phyloP scores from a whole-genome alignment of 2,888 invertebrate species.

The Dryococelus australis region DNA sequence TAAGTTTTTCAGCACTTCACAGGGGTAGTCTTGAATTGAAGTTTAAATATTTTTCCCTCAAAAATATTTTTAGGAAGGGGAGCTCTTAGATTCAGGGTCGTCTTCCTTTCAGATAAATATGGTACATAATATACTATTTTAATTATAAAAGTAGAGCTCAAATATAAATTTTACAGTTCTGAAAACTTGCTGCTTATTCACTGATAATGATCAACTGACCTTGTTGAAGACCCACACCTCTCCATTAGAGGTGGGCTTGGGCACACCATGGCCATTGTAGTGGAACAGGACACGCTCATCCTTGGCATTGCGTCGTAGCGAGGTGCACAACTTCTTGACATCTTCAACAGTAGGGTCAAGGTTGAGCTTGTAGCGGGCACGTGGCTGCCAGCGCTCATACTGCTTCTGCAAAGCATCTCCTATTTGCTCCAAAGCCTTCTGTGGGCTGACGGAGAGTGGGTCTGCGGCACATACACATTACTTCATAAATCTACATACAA shows the following conservation, averaged over 20 bases:
- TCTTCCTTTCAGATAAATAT: too few species aligned
- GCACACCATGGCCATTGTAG: conserved; percentile 99
- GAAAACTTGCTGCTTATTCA: too few species aligned
- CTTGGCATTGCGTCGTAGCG: conserved; percentile 94
- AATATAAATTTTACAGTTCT: too few species aligned
- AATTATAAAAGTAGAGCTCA: too few species aligned
- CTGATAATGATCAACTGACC: conserved; percentile 60
- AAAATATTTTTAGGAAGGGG: too few species aligned
- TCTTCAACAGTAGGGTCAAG: conserved; percentile 98
- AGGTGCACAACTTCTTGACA: conserved; percentile 95
- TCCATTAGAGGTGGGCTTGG: conserved; percentile 95
- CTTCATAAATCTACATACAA: not conserved
- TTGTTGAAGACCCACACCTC: conserved; percentile 99
- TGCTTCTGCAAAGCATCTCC: conserved; percentile 92
- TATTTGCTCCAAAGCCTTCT: conserved; percentile 92
- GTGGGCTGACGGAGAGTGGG: conserved; percentile 86
- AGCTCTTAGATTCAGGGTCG: too few species aligned
- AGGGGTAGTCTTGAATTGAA: too few species aligned
- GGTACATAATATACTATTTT: too few species aligned
- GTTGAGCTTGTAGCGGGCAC: conserved; percentile 96
- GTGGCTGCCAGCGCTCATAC: conserved; percentile 98
- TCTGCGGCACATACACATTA: conserved; percentile 62
- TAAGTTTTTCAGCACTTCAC: too few species aligned
- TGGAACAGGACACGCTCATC: conserved; percentile 98
- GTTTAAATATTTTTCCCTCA: too few species aligned